phyloP scores from a whole-genome alignment of 2,797 vertebrate species.

The Hylomyscus alleni region DNA sequence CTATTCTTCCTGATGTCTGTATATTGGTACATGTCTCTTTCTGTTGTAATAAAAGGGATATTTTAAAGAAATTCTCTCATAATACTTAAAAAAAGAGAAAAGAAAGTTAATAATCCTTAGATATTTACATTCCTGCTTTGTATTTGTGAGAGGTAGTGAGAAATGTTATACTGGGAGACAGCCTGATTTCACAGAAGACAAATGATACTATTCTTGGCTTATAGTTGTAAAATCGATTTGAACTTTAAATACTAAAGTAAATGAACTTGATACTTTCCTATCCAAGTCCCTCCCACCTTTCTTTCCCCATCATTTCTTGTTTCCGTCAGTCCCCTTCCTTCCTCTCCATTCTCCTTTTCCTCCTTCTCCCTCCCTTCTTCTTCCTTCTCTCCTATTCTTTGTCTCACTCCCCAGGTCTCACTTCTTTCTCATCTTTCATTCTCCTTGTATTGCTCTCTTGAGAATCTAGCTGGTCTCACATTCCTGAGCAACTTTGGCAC shows the following conservation, averaged over 20 bases:
- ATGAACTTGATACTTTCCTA: background rate
- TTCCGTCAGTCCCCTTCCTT: background rate
- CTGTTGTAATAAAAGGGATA: slow-evolving; percentile 2
- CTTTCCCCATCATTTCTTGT: background rate
- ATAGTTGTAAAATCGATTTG: background rate
- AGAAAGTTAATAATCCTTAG: slow-evolving; percentile 3
- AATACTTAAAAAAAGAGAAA: slow-evolving; percentile 52
- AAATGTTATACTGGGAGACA: slow-evolving; percentile 23
- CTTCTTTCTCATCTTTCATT: background rate
- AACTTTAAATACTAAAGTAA: slow-evolving; percentile 35
- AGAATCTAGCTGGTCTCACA: background rate
- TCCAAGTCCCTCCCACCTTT: background rate
- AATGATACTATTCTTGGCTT: background rate
- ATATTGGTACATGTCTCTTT: background rate
- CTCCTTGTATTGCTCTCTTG: too few species aligned
- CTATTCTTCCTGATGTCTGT: slow-evolving; percentile 7
- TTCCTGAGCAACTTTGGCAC: background rate
- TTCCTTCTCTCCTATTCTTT: too few species aligned
- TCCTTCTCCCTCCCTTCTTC: rapidly evolving
- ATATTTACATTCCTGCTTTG: slow-evolving; percentile 39
- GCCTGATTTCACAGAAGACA: background rate
- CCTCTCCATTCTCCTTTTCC: rapidly evolving
- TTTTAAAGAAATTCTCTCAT: slow-evolving; percentile 3
- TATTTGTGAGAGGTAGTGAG: background rate
- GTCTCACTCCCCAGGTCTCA: background rate